Evolutionary conservation across 2,113 vertebrate genomes (phyloP).

Genomic region (Brienomyrus longianalis): DNA sequence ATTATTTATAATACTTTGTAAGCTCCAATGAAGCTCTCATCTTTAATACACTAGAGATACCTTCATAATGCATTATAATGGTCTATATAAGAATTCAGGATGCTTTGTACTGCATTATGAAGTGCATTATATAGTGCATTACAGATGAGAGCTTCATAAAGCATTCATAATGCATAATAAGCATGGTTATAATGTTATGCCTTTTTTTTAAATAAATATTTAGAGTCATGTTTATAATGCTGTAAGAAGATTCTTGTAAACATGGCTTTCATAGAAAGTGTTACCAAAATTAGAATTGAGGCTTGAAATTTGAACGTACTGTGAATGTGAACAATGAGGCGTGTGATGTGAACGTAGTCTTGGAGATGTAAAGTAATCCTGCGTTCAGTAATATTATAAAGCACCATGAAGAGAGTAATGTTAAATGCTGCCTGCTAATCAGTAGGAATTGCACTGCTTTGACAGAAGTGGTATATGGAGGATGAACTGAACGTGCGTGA

Average conservation of each 20-base stretch:
- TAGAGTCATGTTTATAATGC: background rate
- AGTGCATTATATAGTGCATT: background rate
- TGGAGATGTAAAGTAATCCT: background rate
- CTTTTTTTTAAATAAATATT: background rate
- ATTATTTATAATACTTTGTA: background rate
- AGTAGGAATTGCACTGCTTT: background rate
- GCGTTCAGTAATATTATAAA: background rate
- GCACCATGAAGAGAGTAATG: background rate
- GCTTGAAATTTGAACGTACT: background rate
- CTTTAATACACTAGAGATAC: background rate
- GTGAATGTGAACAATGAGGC: background rate
- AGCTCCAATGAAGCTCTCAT: background rate
- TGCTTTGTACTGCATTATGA: background rate
- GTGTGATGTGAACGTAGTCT: background rate
- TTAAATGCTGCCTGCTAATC: background rate
- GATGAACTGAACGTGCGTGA: slow-evolving; percentile 62
- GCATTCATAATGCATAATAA: background rate
- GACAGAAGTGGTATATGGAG: slow-evolving; percentile 65
- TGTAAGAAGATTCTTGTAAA: background rate
- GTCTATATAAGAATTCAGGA: background rate
- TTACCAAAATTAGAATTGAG: background rate
- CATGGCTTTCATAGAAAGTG: background rate
- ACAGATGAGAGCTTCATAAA: background rate
- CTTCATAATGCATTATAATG: background rate
- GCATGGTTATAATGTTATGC: background rate